Evolutionary conservation across 2,113 vertebrate species (phyloP), one percentile per base, ranked within the genome.

Genomic region (Microtus richardsoni): DNA sequence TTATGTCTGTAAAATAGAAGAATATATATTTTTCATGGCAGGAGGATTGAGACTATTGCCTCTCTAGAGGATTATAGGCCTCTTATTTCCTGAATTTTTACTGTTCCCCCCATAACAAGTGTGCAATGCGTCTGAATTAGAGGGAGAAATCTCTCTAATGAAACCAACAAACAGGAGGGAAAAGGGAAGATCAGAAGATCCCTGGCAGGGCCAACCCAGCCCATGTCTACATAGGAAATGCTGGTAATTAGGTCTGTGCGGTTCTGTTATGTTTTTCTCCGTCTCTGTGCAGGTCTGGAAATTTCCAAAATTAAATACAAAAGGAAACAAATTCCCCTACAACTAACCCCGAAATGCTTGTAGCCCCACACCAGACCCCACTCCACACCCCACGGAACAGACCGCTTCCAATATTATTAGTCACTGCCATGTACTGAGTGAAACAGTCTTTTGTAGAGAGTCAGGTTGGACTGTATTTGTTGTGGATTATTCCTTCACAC

Each of bases 221-320:
- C 73, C 60, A 7, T 26, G 16, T 44, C 41, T 11, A 7, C 14
- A 17, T 11, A 21, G 3, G 33, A 89, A 54, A 71, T 2, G 36
- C 10, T n/a, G n/a, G 26, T 3, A 36, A 83, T 8, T 1, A 30
- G 68, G 13, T n/a, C 24, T 0, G 0, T 4, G 3, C 41, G 26
- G 28, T 83, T 84, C 86, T 58, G 52, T 47, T 78, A 58, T 3
- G 19, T 47, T 90, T 88, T 87, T 89, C 47, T n/a, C 87, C 28
- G 26, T 30, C 68, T 54, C 60, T 19, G 17, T 36, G 28, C 26
- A n/a, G 19, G 22, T 47, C 62, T 75, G 33, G 36, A 84, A 88
- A 60, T 71, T 90, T 91, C 84, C 79, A 85, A 94, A 96, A 36
- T 49, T 62, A 41, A 95, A 82, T 64, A 30, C 39, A 84, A 85